Evolutionary conservation across 2,797 vertebrate species (phyloP), one percentile per base, ranked within the genome.

Genomic region (Threskiornis aethiopicus): DNA sequence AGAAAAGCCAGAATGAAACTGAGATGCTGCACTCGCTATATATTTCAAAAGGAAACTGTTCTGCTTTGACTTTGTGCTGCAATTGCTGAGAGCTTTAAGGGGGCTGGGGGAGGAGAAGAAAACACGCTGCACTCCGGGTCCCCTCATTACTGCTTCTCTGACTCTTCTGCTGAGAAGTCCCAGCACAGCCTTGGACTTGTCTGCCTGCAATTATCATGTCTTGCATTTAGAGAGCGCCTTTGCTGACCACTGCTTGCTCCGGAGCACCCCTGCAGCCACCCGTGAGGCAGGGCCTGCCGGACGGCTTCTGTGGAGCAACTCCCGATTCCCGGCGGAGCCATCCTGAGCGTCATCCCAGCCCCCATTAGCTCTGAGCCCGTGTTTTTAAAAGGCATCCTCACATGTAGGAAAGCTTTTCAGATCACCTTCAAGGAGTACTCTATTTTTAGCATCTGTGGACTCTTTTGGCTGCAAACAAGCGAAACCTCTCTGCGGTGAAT

Each of bases 261-360:
- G 87, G 54, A 93, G 77, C 90, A 71, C 42, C 72, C 57, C 67
- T 72, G 62, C 41, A 69, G 41, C 62, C 35, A 35, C 39, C 51
- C 4, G 0, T 37, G 61, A 75, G 70, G 61, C 84, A 57, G 24
- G 57, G 6, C 24, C 65, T 9, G 3, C 70, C 0, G 0, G 47
- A 11, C 0, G 2, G 21, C 39, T n/a, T 22, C 35, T 15, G 10
- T 8, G 35, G 66, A 89, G 28, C 51, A 59, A 0, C 46, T 89
- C 37, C 47, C 0, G 2, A 14, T 39, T 52, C 79, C 80, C 7
- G 3, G 29, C 82, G 65, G 72, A 59, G 47, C 73, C 8, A 0
- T 35, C 37, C 26, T 0, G 0, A 67, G 55, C 8, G 0, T 57
- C 4, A 0, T 25, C 65, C 49, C 70, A 57, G 22, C 54, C 46